phyloP scores from a whole-genome alignment of 1,140 invertebrate species.

The Euschistus heros region DNA sequence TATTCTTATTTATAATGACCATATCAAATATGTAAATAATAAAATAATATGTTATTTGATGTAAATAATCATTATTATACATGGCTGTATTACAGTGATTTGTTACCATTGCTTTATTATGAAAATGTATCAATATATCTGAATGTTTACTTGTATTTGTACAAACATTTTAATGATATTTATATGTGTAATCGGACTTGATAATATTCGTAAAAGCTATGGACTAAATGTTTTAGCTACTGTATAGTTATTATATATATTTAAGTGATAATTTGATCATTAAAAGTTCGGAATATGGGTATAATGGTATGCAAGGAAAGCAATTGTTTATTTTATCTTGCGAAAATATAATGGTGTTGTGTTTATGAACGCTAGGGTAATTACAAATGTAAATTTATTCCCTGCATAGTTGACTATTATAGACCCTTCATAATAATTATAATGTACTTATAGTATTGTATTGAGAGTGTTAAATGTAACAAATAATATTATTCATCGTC shows the following conservation, averaged over 20 bases:
- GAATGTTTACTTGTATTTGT: background rate
- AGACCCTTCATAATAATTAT: no score
- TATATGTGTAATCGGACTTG: background rate
- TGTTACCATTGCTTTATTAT: background rate
- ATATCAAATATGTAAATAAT: no score
- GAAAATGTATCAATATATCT: background rate
- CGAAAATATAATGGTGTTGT: background rate
- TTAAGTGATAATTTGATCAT: background rate
- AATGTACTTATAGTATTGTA: no score
- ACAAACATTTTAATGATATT: background rate
- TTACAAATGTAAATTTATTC: no score
- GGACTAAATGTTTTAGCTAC: background rate
- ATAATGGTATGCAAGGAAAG: background rate
- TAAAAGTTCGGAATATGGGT: constrained; percentile 9
- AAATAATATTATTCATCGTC: no score
- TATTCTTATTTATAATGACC: no score
- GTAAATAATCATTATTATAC: background rate
- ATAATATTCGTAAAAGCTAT: background rate
- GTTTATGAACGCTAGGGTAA: no score
- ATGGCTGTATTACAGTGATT: background rate
- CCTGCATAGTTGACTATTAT: no score
- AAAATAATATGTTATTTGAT: no score
- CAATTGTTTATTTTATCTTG: background rate
- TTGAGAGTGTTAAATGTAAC: no score
- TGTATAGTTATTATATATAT: constrained; percentile 1